phyloP scores from a whole-genome alignment of 1,140 invertebrate species.

The Drosophila kohkoa region DNA sequence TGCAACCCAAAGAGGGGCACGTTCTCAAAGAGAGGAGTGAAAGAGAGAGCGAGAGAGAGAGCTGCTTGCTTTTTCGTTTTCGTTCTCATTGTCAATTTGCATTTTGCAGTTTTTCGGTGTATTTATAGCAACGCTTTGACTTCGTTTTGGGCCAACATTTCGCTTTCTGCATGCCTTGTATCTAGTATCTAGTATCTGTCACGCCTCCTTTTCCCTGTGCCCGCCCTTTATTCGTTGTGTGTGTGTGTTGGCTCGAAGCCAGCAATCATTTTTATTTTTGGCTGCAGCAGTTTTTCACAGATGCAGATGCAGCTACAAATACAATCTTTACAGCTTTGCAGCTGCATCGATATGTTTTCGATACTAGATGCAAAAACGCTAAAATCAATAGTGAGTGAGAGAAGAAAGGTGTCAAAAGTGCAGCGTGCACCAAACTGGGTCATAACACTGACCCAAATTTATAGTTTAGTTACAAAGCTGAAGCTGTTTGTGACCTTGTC shows the following conservation, averaged over 20 bases:
- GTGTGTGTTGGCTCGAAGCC: slow-evolving; percentile 66
- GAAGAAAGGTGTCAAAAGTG: slow-evolving; percentile 26
- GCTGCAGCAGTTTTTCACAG: slow-evolving; percentile 51
- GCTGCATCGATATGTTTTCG: too few relatives aligned
- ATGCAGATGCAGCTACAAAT: slow-evolving; percentile 45
- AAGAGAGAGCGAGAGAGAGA: background rate
- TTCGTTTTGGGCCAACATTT: slow-evolving; percentile 67
- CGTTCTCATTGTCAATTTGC: slow-evolving; percentile 50
- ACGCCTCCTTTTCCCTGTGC: slow-evolving; percentile 20
- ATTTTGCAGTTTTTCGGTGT: slow-evolving; percentile 26
- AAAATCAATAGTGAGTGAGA: slow-evolving; percentile 29
- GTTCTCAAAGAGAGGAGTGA: background rate
- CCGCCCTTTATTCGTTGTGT: slow-evolving; percentile 11
- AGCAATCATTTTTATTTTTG: slow-evolving; percentile 76
- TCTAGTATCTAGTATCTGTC: slow-evolving; percentile 2
- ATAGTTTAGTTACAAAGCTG: slow-evolving; percentile 37
- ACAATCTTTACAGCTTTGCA: slow-evolving; percentile 13
- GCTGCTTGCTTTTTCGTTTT: slow-evolving; percentile 8
- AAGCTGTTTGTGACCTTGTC: slow-evolving; percentile 63
- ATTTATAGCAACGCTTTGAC: slow-evolving; percentile 63
- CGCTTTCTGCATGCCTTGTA: slow-evolving; percentile 54
- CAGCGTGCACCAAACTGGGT: slow-evolving; percentile 54
- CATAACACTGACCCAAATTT: slow-evolving; percentile 79
- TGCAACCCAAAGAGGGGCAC: background rate
- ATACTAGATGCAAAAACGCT: background rate